Conservation (phyloP, 2,888 invertebrate species). For the Drosophila bunnanda region DNA sequence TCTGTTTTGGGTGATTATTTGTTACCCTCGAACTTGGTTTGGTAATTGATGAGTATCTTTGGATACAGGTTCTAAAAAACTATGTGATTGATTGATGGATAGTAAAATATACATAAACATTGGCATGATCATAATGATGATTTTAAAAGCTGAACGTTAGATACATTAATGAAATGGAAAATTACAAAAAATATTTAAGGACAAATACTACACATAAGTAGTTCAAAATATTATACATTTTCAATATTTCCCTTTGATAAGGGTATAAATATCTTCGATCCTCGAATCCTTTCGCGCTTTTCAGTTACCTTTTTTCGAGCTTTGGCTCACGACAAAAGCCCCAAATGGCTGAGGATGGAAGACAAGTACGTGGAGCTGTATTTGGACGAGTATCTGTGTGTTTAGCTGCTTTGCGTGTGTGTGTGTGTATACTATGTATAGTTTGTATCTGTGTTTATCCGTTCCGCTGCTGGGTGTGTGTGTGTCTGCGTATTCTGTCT, state of each 20-base stretch:
- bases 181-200: neutral
- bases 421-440: constrained; percentile 14
- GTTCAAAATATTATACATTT: no score
- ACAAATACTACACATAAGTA: neutral
- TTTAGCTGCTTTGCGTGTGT: constrained; percentile 3
- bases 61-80: neutral
- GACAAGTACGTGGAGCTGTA: constrained; percentile 27
- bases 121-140: no score
- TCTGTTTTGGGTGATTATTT: constrained; percentile 10
- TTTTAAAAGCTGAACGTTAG: fast-evolving
- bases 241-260: neutral
- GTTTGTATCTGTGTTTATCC: constrained; percentile 30
- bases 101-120: neutral
- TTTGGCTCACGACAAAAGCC: constrained; percentile 57
- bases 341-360: constrained; percentile 26
- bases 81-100: neutral
- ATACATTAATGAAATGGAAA: neutral
- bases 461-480: constrained; percentile 27
- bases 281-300: neutral
- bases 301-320: constrained; percentile 52
- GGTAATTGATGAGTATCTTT: neutral
- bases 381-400: constrained; percentile 21
- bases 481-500: constrained; percentile 58
- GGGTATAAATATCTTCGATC: neutral
- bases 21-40: constrained; percentile 2